These are phyloP conservation scores for Habrosyne pyritoides DNA, from an alignment of 2,888 invertebrate species.

Conservation along the genomic window DNA sequence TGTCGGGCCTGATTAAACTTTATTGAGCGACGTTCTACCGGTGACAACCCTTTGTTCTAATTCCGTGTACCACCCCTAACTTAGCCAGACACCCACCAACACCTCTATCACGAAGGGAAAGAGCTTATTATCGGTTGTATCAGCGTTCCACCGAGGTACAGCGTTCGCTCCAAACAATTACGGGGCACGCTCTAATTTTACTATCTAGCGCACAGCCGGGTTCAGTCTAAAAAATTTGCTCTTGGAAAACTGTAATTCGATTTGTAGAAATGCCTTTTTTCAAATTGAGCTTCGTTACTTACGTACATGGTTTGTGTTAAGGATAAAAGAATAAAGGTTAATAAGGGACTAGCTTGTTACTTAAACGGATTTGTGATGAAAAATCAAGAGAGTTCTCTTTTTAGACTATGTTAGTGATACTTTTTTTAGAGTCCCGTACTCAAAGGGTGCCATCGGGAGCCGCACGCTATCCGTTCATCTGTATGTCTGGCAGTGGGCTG, in stretches of 20 bases:
- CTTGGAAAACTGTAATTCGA: slow-evolving; percentile 52
- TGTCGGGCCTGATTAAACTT: slow-evolving; percentile 66
- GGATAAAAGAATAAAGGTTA: slow-evolving; percentile 14
- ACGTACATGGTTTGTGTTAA: slow-evolving; percentile 26
- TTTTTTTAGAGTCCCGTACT: background rate
- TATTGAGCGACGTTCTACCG: slow-evolving; percentile 63
- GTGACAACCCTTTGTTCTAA: slow-evolving; percentile 73
- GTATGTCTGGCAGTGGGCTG: no score
- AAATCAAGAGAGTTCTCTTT: background rate
- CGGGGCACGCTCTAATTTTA: slow-evolving; percentile 63
- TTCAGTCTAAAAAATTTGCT: slow-evolving; percentile 50
- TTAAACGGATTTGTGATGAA: background rate
- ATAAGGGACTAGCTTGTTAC: background rate
- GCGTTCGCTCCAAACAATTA: slow-evolving; percentile 61
- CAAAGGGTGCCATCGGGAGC: slow-evolving; percentile 24
- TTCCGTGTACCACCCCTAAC: slow-evolving; percentile 49
- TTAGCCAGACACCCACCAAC: slow-evolving; percentile 18
- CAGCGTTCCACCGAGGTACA: slow-evolving; percentile 25
- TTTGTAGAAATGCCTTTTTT: slow-evolving; percentile 48
- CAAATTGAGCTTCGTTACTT: slow-evolving; percentile 43
- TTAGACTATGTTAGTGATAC: background rate
- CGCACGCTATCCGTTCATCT: no score
- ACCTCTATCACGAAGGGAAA: slow-evolving; percentile 22
- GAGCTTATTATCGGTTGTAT: slow-evolving; percentile 17
- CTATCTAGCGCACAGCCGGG: slow-evolving; percentile 53